These are phyloP conservation scores for Sclerodermus sp. DNA, from an alignment of 2,888 invertebrate species.

Conservation along the genomic window DNA sequence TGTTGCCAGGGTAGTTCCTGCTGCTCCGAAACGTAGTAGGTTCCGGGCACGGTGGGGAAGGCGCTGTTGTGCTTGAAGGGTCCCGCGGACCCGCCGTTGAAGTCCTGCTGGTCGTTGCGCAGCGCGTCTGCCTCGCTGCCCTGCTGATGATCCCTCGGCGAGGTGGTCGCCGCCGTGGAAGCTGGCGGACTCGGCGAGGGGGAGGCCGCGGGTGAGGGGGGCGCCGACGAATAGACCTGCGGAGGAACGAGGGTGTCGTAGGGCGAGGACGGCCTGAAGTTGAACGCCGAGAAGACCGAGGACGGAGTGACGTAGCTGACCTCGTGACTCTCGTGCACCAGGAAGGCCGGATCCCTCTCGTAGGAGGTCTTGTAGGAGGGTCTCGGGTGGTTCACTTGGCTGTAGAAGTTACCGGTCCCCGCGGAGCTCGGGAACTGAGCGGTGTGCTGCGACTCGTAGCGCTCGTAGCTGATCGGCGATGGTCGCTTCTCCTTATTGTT, in stretches of 20 bases:
- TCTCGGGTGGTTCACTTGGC: constrained; percentile 41
- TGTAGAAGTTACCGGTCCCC: constrained; percentile 37
- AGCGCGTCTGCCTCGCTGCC: no score
- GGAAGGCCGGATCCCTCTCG: constrained; percentile 46
- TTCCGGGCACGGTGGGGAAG: constrained; percentile 17
- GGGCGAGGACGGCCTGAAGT: constrained; percentile 43
- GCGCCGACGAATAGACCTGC: constrained; percentile 24
- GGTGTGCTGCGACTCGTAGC: constrained; percentile 28
- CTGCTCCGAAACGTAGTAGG: constrained; percentile 42
- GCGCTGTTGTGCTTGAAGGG: background rate
- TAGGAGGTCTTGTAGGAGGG: constrained; percentile 39
- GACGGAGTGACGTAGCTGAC: constrained; percentile 47
- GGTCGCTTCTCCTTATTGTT: constrained; percentile 29
- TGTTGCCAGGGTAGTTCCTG: constrained; percentile 36
- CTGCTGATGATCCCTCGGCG: constrained; percentile 20
- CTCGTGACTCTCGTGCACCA: constrained; percentile 52
- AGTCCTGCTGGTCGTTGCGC: no score
- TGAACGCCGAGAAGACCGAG: constrained; percentile 30
- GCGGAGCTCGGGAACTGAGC: constrained; percentile 20
- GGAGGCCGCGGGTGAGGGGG: constrained; percentile 5
- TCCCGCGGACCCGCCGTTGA: no score
- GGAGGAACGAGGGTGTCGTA: constrained; percentile 40
- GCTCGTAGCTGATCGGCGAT: constrained; percentile 28
- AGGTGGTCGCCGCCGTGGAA: constrained; percentile 20
- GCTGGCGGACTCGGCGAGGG: constrained; percentile 1